These are phyloP conservation scores for Pardalotus punctatus DNA, from an alignment of 2,113 vertebrate species.

Conservation along the genomic window DNA sequence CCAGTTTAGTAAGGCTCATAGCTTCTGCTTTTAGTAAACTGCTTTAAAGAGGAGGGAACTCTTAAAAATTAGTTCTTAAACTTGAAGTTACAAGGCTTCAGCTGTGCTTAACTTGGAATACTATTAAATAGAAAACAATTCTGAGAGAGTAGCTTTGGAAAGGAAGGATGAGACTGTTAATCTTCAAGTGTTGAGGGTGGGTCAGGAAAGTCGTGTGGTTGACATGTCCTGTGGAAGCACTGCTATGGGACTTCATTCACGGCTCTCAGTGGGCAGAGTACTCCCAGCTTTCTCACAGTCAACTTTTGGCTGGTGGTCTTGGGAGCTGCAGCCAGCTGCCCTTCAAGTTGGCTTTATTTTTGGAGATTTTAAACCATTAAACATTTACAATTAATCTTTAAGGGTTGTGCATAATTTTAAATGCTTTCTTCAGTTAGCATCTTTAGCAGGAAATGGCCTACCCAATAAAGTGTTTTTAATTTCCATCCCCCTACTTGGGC, in stretches of 20 bases:
- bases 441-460: background rate
- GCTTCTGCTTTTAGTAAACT: conserved; percentile 65
- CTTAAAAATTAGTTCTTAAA: background rate
- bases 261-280: background rate
- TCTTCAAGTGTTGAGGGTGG: background rate
- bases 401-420: conserved; percentile 8
- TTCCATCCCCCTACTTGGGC: conserved; percentile 51
- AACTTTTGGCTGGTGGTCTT: background rate
- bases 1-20: conserved; percentile 40
- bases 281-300: background rate
- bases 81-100: conserved; percentile 14
- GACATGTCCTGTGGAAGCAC: background rate
- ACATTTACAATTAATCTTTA: conserved; percentile 19
- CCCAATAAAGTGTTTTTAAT: conserved; percentile 47
- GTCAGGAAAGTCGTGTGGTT: background rate
- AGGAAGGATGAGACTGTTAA: background rate
- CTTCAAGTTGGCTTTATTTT: background rate
- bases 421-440: conserved; percentile 10
- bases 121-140: background rate
- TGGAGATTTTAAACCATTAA: conserved; percentile 31
- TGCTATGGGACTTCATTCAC: background rate
- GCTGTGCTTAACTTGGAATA: background rate
- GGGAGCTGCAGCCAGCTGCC: background rate
- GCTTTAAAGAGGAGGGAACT: background rate
- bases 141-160: background rate